phyloP scores from a whole-genome alignment of 2,888 invertebrate species.

The Mythimna impura region DNA sequence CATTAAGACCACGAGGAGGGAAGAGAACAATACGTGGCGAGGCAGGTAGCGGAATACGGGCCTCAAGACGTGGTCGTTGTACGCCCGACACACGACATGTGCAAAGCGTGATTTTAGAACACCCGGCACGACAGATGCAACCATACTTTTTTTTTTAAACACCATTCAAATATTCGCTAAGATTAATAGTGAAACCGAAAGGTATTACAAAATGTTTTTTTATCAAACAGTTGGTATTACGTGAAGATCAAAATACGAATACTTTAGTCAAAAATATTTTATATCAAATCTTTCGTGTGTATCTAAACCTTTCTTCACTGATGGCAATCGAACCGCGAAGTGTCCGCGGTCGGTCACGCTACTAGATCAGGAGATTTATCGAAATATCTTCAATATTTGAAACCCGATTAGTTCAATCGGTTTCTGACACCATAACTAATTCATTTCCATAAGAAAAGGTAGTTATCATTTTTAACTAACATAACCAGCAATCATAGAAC shows the following conservation, averaged over 20 bases:
- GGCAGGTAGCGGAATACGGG: conserved; percentile 88
- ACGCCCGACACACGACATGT: conserved; percentile 75
- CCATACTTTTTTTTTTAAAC: conserved; percentile 49
- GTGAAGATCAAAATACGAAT: conserved; percentile 68
- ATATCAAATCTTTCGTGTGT: conserved; percentile 78
- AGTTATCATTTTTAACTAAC: conserved; percentile 47
- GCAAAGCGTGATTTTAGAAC: conserved; percentile 76
- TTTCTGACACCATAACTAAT: conserved; percentile 60
- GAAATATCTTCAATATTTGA: conserved; percentile 60
- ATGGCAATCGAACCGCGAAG: conserved; percentile 77
- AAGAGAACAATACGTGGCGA: conserved; percentile 77
- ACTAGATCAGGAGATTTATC: conserved; percentile 66
- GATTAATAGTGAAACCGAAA: conserved; percentile 55
- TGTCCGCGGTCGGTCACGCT: conserved; percentile 73
- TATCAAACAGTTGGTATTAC: conserved; percentile 42
- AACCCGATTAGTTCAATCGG: conserved; percentile 42
- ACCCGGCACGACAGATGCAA: conserved; percentile 81
- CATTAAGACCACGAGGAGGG: conserved; percentile 75
- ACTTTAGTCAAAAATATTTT: conserved; percentile 70
- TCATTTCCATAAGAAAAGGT: conserved; percentile 30
- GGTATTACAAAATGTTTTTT: conserved; percentile 50
- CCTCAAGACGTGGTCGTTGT: conserved; percentile 70
- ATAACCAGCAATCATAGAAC: conserved; percentile 45
- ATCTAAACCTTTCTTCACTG: conserved; percentile 79
- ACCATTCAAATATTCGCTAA: conserved; percentile 64